Evolutionary conservation across 2,888 invertebrate genomes (phyloP).

Genomic region (Sinodicranocentrus sp.): DNA sequence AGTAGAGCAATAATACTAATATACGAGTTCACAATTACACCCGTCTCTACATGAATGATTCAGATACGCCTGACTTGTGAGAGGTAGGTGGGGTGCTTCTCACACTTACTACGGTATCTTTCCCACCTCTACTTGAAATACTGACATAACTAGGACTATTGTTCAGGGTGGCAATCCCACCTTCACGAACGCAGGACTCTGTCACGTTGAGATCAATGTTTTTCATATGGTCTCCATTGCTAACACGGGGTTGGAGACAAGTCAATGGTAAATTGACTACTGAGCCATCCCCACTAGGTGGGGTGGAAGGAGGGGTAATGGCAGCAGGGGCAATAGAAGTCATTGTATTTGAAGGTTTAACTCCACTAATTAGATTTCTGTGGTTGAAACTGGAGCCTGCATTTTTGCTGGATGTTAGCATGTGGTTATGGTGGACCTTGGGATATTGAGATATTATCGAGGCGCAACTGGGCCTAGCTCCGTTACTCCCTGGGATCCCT

Average conservation of each 20-base stretch:
- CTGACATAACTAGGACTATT: constrained; percentile 47
- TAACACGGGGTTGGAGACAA: background rate
- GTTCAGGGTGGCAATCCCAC: background rate
- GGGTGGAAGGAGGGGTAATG: background rate
- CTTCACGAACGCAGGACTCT: background rate
- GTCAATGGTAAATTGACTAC: constrained; percentile 6
- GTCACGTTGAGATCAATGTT: constrained; percentile 33
- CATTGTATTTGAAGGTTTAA: constrained; percentile 20
- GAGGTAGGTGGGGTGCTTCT: background rate
- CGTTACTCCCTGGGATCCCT: background rate
- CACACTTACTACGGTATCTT: constrained; percentile 22
- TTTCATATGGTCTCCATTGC: background rate
- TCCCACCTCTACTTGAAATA: constrained; percentile 29
- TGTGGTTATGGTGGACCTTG: constrained; percentile 22
- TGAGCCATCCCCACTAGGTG: background rate
- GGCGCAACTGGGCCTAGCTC: constrained; percentile 15
- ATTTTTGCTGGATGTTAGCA: background rate
- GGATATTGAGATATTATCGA: constrained; percentile 48
- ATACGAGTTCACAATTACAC: no score
- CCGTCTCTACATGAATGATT: constrained; percentile 61
- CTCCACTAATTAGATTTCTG: background rate
- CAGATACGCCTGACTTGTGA: constrained; percentile 27
- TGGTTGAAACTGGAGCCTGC: background rate
- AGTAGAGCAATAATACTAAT: no score
- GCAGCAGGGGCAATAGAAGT: background rate